Evolutionary conservation across 2,888 invertebrate species (phyloP).

Genomic region (Ypsolopha scabrella): DNA sequence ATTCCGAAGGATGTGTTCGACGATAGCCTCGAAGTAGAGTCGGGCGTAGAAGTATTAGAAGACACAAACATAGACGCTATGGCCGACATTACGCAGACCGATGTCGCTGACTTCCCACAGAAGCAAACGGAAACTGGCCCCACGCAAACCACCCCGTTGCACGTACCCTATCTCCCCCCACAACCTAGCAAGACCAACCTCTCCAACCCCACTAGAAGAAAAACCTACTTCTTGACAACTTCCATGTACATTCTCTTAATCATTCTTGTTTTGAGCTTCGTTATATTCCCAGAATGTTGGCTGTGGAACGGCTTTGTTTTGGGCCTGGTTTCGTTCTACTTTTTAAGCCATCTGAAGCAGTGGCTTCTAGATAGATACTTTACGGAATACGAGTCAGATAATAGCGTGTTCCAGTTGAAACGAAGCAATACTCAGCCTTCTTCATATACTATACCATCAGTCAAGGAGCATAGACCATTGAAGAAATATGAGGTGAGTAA

Average conservation of each 20-base stretch:
- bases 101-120: slow-evolving; percentile 12
- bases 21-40: slow-evolving; percentile 57
- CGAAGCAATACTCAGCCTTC: slow-evolving; percentile 25
- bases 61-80: slow-evolving; percentile 45
- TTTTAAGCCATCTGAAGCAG: slow-evolving; percentile 36
- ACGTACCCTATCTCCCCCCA: slow-evolving; percentile 32
- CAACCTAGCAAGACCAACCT: slow-evolving; percentile 35
- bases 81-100: slow-evolving; percentile 29
- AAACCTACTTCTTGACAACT: slow-evolving; percentile 35
- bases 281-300: slow-evolving; percentile 46
- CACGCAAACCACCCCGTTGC: slow-evolving; percentile 12
- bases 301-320: slow-evolving; percentile 58
- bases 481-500: slow-evolving; percentile 68
- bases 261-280: slow-evolving; percentile 37
- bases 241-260: slow-evolving; percentile 51
- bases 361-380: slow-evolving; percentile 55
- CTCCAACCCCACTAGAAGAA: slow-evolving; percentile 9
- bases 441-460: slow-evolving; percentile 71
- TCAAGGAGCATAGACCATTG: slow-evolving; percentile 72
- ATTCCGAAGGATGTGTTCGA: slow-evolving; percentile 27
- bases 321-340: slow-evolving; percentile 52
- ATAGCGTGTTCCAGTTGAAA: slow-evolving; percentile 31
- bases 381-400: slow-evolving; percentile 36
- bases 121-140: too few relatives aligned
- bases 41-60: slow-evolving; percentile 63